Percentiles rank a stretch among this genome's conserved stretches.
Evolutionary conservation across 1,140 invertebrate genomes (phyloP).

Genomic region (Hyles euphorbiae): DNA sequence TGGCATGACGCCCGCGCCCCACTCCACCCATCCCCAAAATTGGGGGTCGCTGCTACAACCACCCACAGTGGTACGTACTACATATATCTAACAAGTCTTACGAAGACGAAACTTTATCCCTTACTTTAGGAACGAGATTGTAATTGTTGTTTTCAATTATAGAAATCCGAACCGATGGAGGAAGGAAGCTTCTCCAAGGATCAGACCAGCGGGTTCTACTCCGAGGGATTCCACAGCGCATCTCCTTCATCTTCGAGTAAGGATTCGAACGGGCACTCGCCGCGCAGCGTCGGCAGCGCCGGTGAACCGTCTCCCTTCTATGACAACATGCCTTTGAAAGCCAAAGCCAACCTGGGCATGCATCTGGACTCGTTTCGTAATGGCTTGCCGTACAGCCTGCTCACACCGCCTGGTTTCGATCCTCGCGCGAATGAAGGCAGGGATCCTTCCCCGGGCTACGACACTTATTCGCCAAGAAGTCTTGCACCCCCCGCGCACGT

Average conservation of each 20-base stretch:
- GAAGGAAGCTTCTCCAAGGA: conserved; percentile 61
- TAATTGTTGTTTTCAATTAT: conserved; percentile 23
- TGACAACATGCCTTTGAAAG: conserved; percentile 60
- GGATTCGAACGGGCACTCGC: conserved; percentile 67
- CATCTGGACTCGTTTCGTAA: conserved; percentile 55
- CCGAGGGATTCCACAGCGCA: conserved; percentile 71
- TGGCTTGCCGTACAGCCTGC: conserved; percentile 52
- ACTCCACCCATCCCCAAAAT: conserved; percentile 40
- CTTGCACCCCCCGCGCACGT: conserved; percentile 57
- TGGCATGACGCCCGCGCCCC: conserved; percentile 56
- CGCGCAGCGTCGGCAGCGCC: conserved; percentile 56
- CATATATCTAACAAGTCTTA: conserved; percentile 2
- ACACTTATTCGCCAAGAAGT: conserved; percentile 59
- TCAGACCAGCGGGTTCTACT: conserved; percentile 66
- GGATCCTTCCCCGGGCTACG: conserved; percentile 66
- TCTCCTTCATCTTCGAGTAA: conserved; percentile 71
- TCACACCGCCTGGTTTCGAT: conserved; percentile 66
- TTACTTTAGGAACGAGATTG: neutral
- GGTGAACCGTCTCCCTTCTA: conserved; percentile 71
- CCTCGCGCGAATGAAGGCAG: conserved; percentile 40
- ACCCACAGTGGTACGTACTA: conserved; percentile 56
- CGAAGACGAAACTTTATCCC: too few relatives aligned
- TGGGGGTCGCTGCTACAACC: conserved; percentile 51
- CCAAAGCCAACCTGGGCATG: conserved; percentile 60
- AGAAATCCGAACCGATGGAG: conserved; percentile 70